A percentile compares a stretch with the other conserved stretches of the same genome.
Conservation (phyloP, 2,797 vertebrate species). For the Phylloscopus collybita region DNA sequence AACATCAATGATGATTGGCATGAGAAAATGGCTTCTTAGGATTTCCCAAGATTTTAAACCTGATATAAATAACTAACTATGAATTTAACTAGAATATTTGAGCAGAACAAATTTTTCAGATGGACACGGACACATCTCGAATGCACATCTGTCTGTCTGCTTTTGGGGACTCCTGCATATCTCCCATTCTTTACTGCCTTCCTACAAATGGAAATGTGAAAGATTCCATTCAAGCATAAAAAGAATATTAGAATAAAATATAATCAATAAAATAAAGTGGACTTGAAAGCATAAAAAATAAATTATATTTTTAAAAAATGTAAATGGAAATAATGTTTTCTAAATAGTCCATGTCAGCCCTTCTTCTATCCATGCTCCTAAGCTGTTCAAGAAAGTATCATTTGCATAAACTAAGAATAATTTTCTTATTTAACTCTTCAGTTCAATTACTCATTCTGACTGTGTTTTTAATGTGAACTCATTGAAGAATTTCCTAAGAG, state of each 20-base stretch:
- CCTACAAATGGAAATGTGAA: background rate
- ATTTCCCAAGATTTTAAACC: background rate
- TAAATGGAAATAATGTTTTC: background rate
- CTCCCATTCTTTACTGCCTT: background rate
- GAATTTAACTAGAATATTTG: background rate
- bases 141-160: background rate
- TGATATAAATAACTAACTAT: background rate
- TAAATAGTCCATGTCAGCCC: background rate
- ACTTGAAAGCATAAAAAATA: background rate
- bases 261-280: background rate
- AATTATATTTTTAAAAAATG: too few relatives aligned
- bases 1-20: background rate
- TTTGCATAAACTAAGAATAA: background rate
- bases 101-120: background rate
- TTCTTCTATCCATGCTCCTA: background rate
- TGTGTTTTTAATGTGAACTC: background rate
- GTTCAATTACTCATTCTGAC: background rate
- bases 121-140: background rate
- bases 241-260: background rate
- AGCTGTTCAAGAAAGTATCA: background rate
- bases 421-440: background rate
- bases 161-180: background rate
- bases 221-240: background rate
- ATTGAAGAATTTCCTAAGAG: background rate
- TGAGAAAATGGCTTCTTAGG: background rate